Conservation (phyloP, 2,113 vertebrate genomes). For the Actenoides hombroni region DNA sequence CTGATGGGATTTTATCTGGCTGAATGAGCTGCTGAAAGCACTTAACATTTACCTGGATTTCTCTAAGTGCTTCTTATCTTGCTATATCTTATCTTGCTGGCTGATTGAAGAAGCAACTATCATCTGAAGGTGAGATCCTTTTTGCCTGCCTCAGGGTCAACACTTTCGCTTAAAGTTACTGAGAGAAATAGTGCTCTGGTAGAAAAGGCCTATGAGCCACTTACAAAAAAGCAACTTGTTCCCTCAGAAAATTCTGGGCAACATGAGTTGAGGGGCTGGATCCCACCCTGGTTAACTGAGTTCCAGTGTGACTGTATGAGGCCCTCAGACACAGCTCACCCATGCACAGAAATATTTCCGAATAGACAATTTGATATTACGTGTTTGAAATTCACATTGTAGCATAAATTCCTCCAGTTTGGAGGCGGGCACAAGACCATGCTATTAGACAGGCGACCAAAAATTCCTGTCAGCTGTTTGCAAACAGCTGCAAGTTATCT, state of each 20-base stretch:
- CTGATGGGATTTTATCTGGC: background rate
- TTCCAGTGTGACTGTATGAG: background rate
- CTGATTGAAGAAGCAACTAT: background rate
- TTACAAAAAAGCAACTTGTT: background rate
- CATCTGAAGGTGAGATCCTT: background rate
- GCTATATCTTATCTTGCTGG: background rate
- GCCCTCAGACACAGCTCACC: background rate
- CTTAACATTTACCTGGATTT: background rate
- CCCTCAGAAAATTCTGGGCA: background rate
- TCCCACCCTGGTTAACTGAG: background rate
- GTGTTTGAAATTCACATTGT: background rate
- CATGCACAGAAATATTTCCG: background rate
- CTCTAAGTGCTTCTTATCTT: background rate
- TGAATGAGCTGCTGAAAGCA: background rate
- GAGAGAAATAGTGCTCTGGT: background rate
- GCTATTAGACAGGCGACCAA: background rate
- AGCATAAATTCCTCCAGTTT: background rate
- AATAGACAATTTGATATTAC: background rate
- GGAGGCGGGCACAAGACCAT: background rate
- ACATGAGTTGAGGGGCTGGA: rapidly evolving
- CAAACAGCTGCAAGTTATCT: slow-evolving; percentile 5
- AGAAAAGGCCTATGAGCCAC: background rate
- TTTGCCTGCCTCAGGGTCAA: background rate
- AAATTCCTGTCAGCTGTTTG: background rate
- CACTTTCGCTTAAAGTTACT: background rate